Base-by-base conservation (phyloP, 2,888 invertebrate genomes). In the Apomyelois bistriatella region DNA sequence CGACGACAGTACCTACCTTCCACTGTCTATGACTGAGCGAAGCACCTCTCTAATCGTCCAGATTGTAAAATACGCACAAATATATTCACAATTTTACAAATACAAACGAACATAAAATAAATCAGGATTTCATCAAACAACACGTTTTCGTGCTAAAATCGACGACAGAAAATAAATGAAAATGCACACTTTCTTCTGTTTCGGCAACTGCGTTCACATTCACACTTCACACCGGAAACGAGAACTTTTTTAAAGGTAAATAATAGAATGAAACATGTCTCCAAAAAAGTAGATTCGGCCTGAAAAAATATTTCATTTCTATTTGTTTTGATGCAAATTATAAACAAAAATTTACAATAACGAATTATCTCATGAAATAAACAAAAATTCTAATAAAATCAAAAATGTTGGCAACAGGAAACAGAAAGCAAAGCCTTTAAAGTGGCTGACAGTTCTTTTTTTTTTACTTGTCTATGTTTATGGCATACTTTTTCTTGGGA, bases 111-210 rank as follows among this genome's bases (percentile, higher is more conserved):
- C 77, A 76, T 72, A 81, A 85, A 86, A 77, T 80, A 79, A 80
- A 80, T 69, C 69, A 52, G 66, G 74, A 79, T 79, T 80, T 76
- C 77, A 81, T 74, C 65, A 79, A 83, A 79, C 70, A 73, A 78
- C 79, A 82, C 85, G 82, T 75, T 82, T 79, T 71, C 76, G 76
- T 78, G 70, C 76, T 76, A 82, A 85, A 82, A 80, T 82, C 76
- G 82, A 88, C 85, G 85, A 85, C 82, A 83, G 85, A 90, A 90
- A 89, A 89, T 89, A 89, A 88, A 88, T 85, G 86, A 88, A 87
- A 85, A 79, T 79, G 70, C 70, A 76, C 82, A 88, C 89, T 89
- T 88, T 89, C 83, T 79, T 84, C 84, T 84, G 88, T 87, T 88
- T 87, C 82, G 82, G 72, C 76, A 82, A 82, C 88, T 85, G 79